Evolutionary conservation across 2,888 invertebrate genomes (phyloP).

Genomic region (Caenorhabditis uteleia): DNA sequence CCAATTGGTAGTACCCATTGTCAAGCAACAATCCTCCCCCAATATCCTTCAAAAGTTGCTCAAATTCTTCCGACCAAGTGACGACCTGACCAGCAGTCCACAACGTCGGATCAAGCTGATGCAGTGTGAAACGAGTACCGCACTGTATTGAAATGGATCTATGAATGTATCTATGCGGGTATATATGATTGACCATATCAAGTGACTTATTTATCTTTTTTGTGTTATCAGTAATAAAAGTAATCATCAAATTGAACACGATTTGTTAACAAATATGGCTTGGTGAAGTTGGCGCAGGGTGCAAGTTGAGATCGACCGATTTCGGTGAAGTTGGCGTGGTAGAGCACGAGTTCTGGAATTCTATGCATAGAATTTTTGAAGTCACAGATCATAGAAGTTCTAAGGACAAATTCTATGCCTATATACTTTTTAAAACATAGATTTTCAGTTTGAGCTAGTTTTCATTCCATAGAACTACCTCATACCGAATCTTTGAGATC

Average conservation of each 20-base stretch:
- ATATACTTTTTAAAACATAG: too few species aligned
- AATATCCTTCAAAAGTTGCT: conserved; percentile 12
- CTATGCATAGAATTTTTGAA: not conserved
- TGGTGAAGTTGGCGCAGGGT: conserved; percentile 22
- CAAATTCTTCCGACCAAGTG: conserved; percentile 16
- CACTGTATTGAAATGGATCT: conserved; percentile 24
- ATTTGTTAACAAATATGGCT: conserved; percentile 13
- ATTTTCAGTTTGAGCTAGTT: too few species aligned
- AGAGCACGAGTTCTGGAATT: conserved; percentile 24
- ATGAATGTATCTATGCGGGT: conserved; percentile 9
- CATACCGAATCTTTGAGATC: too few species aligned
- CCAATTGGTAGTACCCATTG: too few species aligned
- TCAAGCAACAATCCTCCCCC: too few species aligned
- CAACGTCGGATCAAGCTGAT: conserved; percentile 43
- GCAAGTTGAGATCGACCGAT: conserved; percentile 18
- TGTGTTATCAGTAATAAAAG: conserved; percentile 6
- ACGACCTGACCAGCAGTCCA: conserved; percentile 34
- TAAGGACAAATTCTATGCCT: too few species aligned
- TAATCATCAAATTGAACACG: conserved; percentile 5
- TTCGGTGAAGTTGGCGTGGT: conserved; percentile 7
- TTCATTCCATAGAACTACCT: too few species aligned
- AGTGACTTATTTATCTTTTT: not conserved
- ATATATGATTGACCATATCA: conserved; percentile 2
- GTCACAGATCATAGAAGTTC: not conserved
- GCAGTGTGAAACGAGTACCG: conserved; percentile 50